These are phyloP conservation scores for Muscicapa striata DNA, from an alignment of 2,797 vertebrate genomes.

Conservation along the genomic window DNA sequence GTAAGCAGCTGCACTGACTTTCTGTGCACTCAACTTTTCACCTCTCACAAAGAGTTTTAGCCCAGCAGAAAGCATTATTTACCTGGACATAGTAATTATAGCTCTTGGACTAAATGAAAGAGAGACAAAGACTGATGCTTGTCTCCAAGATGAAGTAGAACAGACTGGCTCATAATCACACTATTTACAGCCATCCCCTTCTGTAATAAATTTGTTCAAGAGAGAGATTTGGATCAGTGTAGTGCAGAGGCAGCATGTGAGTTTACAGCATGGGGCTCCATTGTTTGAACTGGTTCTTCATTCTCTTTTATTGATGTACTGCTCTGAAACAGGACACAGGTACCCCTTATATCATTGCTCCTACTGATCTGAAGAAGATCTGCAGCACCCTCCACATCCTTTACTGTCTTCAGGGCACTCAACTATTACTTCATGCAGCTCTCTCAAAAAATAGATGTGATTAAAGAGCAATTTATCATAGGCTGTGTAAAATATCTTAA, in stretches of 20 bases:
- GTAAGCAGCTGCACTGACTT: not conserved
- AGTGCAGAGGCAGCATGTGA: not conserved
- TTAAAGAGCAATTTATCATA: not conserved
- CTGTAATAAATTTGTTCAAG: not conserved
- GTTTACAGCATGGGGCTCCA: not conserved
- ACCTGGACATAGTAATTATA: not conserved
- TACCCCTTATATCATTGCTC: not conserved
- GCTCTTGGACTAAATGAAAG: not conserved
- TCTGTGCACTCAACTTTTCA: not conserved
- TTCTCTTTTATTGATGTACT: not conserved
- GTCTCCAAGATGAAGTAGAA: not conserved
- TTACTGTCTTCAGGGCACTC: not conserved
- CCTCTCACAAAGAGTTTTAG: not conserved
- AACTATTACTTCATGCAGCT: not conserved
- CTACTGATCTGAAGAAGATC: not conserved
- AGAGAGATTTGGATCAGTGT: not conserved
- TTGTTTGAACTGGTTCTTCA: not conserved
- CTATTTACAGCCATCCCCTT: not conserved
- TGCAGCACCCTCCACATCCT: not conserved
- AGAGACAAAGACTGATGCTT: not conserved
- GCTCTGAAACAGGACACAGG: not conserved
- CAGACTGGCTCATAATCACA: not conserved
- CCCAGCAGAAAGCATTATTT: not conserved
- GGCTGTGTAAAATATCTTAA: not conserved
- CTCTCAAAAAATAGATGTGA: not conserved